Conservation (phyloP, 1,140 invertebrate species). For the Helicoverpa zea region DNA sequence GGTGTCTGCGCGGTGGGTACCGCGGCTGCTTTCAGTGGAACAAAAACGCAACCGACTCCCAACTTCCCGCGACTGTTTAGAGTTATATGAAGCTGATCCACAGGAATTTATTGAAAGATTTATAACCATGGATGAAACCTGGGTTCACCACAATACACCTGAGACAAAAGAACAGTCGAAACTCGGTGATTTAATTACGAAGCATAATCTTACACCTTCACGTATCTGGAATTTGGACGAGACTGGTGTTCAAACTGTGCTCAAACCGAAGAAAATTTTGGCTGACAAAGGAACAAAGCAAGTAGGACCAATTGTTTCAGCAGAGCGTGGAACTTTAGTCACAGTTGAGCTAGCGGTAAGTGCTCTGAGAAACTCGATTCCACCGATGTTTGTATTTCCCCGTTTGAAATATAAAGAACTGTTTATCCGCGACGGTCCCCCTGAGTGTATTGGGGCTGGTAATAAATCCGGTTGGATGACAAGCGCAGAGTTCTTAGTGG, state of each 20-base stretch:
- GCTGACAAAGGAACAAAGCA: conserved; percentile 65
- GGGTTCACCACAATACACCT: no score
- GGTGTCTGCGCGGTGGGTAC: no score
- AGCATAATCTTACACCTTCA: conserved; percentile 50
- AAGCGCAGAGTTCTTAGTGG: no score
- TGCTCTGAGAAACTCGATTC: conserved; percentile 67
- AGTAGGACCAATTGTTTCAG: conserved; percentile 64
- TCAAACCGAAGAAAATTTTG: conserved; percentile 62
- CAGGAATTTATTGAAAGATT: no score
- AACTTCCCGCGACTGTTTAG: no score
- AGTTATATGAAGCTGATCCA: no score
- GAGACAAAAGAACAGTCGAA: no score
- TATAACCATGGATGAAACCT: no score
- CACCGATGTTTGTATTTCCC: conserved; percentile 77
- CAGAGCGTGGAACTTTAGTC: conserved; percentile 73
- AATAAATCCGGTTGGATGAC: no score
- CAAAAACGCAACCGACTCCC: no score
- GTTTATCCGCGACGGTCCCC: conserved; percentile 51
- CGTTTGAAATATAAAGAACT: conserved; percentile 64
- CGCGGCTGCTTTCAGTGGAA: no score
- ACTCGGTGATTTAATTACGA: conserved; percentile 40
- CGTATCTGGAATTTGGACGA: conserved; percentile 70
- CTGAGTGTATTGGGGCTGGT: no score
- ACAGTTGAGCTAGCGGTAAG: conserved; percentile 67
- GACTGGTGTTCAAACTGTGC: conserved; percentile 64